phyloP scores from a whole-genome alignment of 2,797 vertebrate species.

The Melopsittacus undulatus region DNA sequence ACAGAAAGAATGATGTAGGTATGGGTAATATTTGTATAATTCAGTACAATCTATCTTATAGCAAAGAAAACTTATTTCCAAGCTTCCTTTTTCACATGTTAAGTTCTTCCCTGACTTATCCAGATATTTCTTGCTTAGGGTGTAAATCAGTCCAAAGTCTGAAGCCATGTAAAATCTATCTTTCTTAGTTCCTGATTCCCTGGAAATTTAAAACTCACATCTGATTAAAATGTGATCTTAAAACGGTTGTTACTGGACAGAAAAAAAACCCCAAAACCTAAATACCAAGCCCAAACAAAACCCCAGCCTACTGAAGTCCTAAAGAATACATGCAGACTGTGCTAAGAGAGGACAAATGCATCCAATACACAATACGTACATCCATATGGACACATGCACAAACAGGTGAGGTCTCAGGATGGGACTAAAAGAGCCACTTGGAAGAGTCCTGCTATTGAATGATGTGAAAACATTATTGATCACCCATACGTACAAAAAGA shows the following conservation, averaged over 20 bases:
- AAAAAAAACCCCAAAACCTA: background rate
- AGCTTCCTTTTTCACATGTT: background rate
- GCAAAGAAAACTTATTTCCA: background rate
- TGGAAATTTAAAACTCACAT: background rate
- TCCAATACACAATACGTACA: background rate
- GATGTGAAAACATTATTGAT: background rate
- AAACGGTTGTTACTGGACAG: background rate
- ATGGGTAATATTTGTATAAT: background rate
- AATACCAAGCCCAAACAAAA: background rate
- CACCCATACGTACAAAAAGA: background rate
- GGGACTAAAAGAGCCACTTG: background rate
- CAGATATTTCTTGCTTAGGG: background rate
- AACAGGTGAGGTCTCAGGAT: background rate
- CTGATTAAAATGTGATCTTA: background rate
- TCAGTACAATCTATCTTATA: background rate
- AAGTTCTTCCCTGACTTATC: background rate
- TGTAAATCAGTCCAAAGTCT: background rate
- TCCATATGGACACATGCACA: too few species aligned
- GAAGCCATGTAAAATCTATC: background rate
- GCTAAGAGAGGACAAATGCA: background rate
- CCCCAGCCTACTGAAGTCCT: background rate
- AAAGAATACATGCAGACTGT: background rate
- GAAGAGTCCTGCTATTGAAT: background rate
- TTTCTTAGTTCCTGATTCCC: background rate
- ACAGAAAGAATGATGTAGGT: background rate